Percentiles rank a stretch among this genome's conserved stretches.
Conservation (phyloP, 2,888 invertebrate genomes). For the Acronicta leporina region DNA sequence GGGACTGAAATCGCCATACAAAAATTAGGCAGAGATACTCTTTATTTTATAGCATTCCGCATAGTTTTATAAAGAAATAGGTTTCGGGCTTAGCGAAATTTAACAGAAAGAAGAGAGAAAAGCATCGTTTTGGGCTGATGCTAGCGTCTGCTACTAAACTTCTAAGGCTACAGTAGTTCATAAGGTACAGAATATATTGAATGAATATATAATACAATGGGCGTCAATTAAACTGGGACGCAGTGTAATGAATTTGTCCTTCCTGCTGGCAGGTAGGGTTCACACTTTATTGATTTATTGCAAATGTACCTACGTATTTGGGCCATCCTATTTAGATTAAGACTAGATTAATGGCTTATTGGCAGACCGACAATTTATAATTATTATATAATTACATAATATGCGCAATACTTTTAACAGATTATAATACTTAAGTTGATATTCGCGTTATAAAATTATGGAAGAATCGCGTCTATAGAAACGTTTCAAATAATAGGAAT, state of each 20-base stretch:
- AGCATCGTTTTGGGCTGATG: too few species aligned
- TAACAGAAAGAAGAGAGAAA: too few species aligned
- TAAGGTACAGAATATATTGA: constrained; percentile 24
- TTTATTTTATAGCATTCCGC: too few species aligned
- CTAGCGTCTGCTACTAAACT: neutral
- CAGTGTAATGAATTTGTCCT: constrained; percentile 70
- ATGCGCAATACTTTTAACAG: too few species aligned
- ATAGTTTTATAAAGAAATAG: too few species aligned
- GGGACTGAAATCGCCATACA: too few species aligned
- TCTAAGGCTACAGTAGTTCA: constrained; percentile 1
- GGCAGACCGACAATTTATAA: neutral
- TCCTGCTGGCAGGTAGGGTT: constrained; percentile 48
- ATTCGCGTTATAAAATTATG: too few species aligned
- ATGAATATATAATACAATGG: constrained; percentile 54
- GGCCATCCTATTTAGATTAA: neutral
- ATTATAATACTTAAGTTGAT: too few species aligned
- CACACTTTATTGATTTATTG: constrained; percentile 7
- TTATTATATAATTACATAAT: too few species aligned
- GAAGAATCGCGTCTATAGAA: too few species aligned
- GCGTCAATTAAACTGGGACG: constrained; percentile 31
- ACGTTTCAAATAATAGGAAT: constrained; percentile 20
- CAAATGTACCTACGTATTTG: neutral
- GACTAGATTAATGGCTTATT: neutral
- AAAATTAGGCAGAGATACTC: too few species aligned
- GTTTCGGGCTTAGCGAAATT: too few species aligned